Conservation (phyloP, 1,140 invertebrate species). For the Sycobia sp. region DNA sequence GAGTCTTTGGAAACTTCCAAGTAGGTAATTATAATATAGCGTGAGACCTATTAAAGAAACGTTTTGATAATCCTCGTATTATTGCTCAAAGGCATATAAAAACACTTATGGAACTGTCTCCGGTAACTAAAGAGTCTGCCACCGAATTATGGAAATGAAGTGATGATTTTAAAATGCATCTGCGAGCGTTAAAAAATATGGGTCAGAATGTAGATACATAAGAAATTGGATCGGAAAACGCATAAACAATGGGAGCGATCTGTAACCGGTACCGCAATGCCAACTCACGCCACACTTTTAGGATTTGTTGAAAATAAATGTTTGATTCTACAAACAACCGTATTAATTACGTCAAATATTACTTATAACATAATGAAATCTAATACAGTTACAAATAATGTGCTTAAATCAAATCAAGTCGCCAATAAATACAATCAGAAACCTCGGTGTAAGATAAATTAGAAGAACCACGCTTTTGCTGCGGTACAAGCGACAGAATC, state of each 20-base stretch:
- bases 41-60: neutral
- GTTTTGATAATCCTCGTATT: neutral
- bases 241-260: neutral
- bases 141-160: neutral
- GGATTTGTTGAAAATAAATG: conserved; percentile 28
- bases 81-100: conserved; percentile 1
- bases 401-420: neutral
- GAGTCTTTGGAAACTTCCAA: neutral
- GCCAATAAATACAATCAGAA: neutral
- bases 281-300: neutral
- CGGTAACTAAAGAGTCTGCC: neutral
- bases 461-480: neutral
- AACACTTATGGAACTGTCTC: neutral
- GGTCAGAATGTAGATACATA: neutral
- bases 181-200: neutral
- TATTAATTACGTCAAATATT: conserved; percentile 1
- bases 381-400: neutral
- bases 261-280: neutral
- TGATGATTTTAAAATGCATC: neutral
- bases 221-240: conserved; percentile 1
- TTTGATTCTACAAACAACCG: conserved; percentile 39
- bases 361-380: too few relatives aligned
- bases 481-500: neutral
- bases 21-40: neutral
- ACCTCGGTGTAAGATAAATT: neutral